Evolutionary conservation across 2,888 invertebrate genomes (phyloP).

Genomic region (Nesidiocoris tenuis): DNA sequence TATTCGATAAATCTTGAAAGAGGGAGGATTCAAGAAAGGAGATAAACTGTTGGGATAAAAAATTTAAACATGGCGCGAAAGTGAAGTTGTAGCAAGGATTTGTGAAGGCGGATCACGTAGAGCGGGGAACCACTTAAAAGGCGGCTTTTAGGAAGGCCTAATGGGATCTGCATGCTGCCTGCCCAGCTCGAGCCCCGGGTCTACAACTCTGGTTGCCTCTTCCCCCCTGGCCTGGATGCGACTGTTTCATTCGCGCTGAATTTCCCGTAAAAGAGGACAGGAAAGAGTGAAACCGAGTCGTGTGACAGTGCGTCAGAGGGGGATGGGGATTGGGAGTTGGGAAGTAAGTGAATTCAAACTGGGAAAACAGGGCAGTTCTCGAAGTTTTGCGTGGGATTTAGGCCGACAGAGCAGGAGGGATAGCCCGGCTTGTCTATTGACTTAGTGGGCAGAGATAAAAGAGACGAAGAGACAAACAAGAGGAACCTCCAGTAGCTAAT

Average conservation of each 20-base stretch:
- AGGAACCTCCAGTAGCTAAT: neutral
- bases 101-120: conserved; percentile 21
- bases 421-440: neutral
- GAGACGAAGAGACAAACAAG: neutral
- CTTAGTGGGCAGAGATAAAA: neutral
- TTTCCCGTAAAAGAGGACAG: neutral
- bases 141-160: conserved; percentile 12
- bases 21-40: neutral
- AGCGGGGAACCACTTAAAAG: conserved; percentile 15
- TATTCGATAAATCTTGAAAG: no score
- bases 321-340: neutral
- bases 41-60: neutral
- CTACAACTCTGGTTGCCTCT: no score
- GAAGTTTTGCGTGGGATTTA: neutral
- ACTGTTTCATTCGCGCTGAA: neutral
- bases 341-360: neutral
- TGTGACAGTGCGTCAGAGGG: neutral
- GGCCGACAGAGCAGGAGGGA: neutral
- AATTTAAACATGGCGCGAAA: neutral
- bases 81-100: neutral
- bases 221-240: no score
- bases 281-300: neutral
- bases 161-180: conserved; percentile 23
- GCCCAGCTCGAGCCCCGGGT: neutral
- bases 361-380: neutral